Evolutionary conservation across 2,888 invertebrate genomes (phyloP), one percentile per base, ranked within the genome.

Genomic region (Carabus problematicus): DNA sequence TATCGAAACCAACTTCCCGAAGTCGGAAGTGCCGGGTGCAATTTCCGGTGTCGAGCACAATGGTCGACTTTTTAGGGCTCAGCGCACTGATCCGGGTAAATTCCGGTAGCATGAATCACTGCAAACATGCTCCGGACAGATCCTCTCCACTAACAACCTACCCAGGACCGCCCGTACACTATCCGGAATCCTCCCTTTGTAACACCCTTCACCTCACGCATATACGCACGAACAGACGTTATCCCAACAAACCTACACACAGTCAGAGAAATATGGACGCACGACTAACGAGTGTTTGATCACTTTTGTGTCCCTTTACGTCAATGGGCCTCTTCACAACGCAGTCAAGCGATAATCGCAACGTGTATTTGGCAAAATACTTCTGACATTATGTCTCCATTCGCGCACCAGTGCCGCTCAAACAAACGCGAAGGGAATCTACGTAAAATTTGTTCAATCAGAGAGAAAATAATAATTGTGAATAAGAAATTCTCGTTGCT

Each of bases 11-110:
- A 12, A 39, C 47, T 29, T 40, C 49, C 45, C 59, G n/a, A 47
- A 49, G 49, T 49, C 59, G 66, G 66, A 66, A 66, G 64, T 64
- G 66, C 66, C 59, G 58, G 66, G 49, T 59, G 66, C 66, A 66
- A 66, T 66, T 66, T 66, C 66, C 66, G 47, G 59, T 66, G 59
- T 66, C 66, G 58, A 52, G 66, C 66, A 59, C 58, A 58, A 66
- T 59, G 47, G 59, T 61, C 62, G 62, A 62, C 62, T 62, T 62
- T 62, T 62, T 49, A 52, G 58, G 45, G 47, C 58, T 43, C 56
- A 43, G 58, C 42, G 45, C 64, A 58, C 64, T 64, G 64, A 56
- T 42, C 64, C 64, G 47, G 39, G 47, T 49, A 58, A 39, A 58
- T 49, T 41, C 66, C 66, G 16, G 59, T 9, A 45, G 42, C 66